Evolutionary conservation across 2,113 vertebrate genomes (phyloP).

Genomic region (Blennius ocellaris): DNA sequence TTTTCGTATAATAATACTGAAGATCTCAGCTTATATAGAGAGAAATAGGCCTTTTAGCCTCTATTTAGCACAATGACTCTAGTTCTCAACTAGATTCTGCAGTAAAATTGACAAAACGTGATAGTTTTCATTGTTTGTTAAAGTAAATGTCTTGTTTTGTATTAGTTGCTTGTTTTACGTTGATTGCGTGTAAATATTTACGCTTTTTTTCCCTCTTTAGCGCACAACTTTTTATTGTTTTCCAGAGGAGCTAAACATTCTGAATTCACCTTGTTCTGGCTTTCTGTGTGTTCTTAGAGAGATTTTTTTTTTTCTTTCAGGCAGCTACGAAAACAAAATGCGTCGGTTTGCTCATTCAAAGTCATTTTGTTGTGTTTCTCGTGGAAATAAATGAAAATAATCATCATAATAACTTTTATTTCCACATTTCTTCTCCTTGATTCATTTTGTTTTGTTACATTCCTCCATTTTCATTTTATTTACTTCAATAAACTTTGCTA

Average conservation of each 20-base stretch:
- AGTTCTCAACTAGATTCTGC: not conserved
- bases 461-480: not conserved
- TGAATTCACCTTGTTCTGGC: constrained; percentile 6
- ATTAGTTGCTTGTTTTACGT: not conserved
- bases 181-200: constrained; percentile 27
- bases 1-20: constrained; percentile 2
- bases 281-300: constrained; percentile 17
- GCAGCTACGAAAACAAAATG: constrained; percentile 34
- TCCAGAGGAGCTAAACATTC: not conserved
- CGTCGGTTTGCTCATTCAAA: constrained; percentile 1
- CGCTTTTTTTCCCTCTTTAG: constrained; percentile 4
- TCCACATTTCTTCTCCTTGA: not conserved
- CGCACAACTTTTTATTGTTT: not conserved
- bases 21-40: not conserved
- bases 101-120: not conserved
- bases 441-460: not conserved
- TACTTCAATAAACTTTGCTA: constrained; percentile 9
- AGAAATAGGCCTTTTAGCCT: not conserved
- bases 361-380: not conserved
- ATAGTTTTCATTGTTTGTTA: not conserved
- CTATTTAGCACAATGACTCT: not conserved
- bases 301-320: constrained; percentile 35
- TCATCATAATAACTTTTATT: not conserved
- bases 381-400: not conserved
- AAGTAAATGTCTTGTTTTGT: not conserved